Conservation (phyloP, 2,888 invertebrate species). For the Drosophila eohydei region DNA sequence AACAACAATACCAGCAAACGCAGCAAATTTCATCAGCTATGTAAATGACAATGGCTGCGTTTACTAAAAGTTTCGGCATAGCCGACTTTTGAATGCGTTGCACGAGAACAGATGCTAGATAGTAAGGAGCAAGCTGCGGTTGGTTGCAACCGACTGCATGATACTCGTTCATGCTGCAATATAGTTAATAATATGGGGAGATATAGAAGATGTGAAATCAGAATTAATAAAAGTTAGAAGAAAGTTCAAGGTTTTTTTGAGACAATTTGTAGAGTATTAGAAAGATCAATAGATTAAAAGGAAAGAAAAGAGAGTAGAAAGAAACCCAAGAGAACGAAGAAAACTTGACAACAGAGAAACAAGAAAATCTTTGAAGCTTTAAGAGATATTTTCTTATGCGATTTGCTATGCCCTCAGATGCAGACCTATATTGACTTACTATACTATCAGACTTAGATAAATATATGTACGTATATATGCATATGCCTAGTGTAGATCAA, state of each 20-base stretch:
- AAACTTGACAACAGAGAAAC: neutral
- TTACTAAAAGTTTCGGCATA: conserved; percentile 27
- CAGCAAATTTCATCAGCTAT: conserved; percentile 74
- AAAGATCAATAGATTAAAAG: neutral
- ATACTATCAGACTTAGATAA: neutral
- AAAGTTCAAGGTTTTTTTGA: neutral
- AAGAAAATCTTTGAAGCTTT: neutral
- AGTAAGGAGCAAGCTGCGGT: neutral
- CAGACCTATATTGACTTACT: neutral
- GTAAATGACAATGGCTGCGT: conserved; percentile 48
- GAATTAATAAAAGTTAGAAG: neutral
- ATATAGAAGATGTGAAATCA: neutral
- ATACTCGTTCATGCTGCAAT: neutral
- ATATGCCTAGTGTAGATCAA: neutral
- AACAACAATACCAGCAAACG: conserved; percentile 56
- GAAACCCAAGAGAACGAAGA: neutral
- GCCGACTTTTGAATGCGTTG: conserved; percentile 35
- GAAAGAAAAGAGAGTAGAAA: neutral
- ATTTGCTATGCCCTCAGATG: neutral
- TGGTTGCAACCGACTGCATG: neutral
- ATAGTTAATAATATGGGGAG: neutral
- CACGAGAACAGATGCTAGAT: neutral
- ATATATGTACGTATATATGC: neutral
- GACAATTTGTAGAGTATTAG: neutral
- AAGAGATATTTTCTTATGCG: neutral